Evolutionary conservation across 2,113 vertebrate species (phyloP).

Genomic region (Oncorhynchus masou): DNA sequence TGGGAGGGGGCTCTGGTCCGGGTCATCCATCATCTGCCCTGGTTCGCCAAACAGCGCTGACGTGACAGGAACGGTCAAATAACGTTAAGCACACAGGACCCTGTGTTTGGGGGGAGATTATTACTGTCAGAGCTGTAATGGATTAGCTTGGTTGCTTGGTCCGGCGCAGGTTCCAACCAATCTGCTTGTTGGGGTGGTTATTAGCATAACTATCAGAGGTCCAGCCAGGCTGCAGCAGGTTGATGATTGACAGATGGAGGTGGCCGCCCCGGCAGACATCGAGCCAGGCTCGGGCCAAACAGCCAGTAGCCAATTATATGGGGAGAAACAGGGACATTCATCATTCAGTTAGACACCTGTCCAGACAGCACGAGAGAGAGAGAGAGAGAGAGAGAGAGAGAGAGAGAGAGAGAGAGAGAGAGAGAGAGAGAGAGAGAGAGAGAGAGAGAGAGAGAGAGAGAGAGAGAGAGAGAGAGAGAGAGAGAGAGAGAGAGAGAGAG

Average conservation of each 20-base stretch:
- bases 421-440: not conserved
- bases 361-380: constrained; percentile 64
- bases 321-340: constrained; percentile 71
- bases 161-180: constrained; percentile 58
- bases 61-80: constrained; percentile 75
- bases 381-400: not conserved
- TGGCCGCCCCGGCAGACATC: constrained; percentile 64
- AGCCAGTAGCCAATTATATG: constrained; percentile 70
- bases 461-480: constrained; percentile 3
- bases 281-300: constrained; percentile 62
- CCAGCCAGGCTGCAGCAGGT: constrained; percentile 61
- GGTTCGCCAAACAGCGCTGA: constrained; percentile 54
- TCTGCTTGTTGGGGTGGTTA: constrained; percentile 41
- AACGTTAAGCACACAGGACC: constrained; percentile 73
- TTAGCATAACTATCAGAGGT: constrained; percentile 77
- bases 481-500: not conserved
- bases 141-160: constrained; percentile 69
- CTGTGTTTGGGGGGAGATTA: constrained; percentile 70
- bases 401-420: too few species aligned
- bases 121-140: constrained; percentile 75
- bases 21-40: constrained; percentile 71
- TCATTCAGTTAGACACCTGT: constrained; percentile 76
- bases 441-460: too few species aligned
- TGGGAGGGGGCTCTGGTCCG: constrained; percentile 38
- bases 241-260: constrained; percentile 73